Evolutionary conservation across 2,888 invertebrate species (phyloP), one percentile per base, ranked within the genome.

Genomic region (Andrena haemorrhoa): DNA sequence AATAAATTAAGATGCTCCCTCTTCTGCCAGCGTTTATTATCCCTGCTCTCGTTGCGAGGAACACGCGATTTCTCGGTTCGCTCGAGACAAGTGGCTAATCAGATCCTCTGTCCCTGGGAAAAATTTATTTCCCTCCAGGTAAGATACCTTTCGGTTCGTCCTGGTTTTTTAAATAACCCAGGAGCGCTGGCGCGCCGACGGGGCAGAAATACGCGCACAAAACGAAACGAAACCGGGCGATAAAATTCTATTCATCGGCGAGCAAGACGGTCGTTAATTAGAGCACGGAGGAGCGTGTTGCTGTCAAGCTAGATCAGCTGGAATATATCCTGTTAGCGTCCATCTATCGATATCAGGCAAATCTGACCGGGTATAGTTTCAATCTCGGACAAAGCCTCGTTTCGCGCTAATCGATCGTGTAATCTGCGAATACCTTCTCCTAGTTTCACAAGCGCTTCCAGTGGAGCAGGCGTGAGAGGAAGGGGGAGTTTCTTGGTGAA

Each of bases 41-140:
- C n/a, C 26, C 23, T n/a, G 29, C 16, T 10, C 16, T 0, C 10
- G 23, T 29, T n/a, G 26, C 33, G 26, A 71, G 26, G 29, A 49
- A 41, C 49, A 73, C 26, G 31, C 64, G 47, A 63, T 74, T 66
- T 72, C 73, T 65, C 60, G 35, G 49, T n/a, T n/a, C 51, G n/a
- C 41, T 8, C 23, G 64, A 71, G 75, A 79, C 82, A 79, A 77
- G 72, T 73, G 66, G 63, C 82, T 86, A 86, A 86, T 86, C 86
- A 84, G 79, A 84, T 75, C 56, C 64, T 33, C 68, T 68, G 26
- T 23, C 20, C 29, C 31, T 3, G 20, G 2, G 49, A 33, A 56
- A 79, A 83, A 80, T 71, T 61, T 78, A 65, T 74, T 79, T 79
- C 47, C 26, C 64, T 49, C 23, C 8, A 23, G 49, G 53, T 56